A percentile compares a stretch with the other conserved stretches of the same genome.
These are phyloP conservation scores for Acrocyrtus sp. DNA, from an alignment of 2,888 invertebrate species.

Conservation along the genomic window DNA sequence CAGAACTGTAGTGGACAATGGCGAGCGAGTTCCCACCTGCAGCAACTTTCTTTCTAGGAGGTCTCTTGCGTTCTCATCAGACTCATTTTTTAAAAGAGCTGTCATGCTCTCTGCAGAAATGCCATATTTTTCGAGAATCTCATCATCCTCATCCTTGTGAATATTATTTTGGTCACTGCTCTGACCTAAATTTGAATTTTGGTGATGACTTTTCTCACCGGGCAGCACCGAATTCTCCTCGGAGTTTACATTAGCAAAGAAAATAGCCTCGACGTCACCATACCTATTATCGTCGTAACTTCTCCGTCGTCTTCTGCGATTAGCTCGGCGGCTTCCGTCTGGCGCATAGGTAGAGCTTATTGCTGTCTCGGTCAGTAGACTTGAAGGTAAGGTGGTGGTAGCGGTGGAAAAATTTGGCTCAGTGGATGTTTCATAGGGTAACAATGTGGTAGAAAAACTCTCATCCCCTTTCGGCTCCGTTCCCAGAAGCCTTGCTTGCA, in stretches of 20 bases:
- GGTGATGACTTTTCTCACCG: constrained; percentile 18
- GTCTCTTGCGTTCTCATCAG: background rate
- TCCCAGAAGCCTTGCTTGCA: constrained; percentile 48
- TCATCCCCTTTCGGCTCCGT: constrained; percentile 21
- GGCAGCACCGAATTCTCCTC: constrained; percentile 34
- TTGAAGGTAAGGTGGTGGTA: background rate
- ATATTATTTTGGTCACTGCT: background rate
- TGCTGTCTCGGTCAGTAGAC: constrained; percentile 14
- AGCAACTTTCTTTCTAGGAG: constrained; percentile 20
- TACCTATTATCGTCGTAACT: constrained; percentile 19
- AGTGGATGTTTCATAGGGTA: background rate
- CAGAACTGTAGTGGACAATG: constrained; percentile 6
- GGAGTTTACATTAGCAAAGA: constrained; percentile 39
- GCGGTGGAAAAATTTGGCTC: constrained; percentile 5
- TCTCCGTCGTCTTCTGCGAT: constrained; percentile 27
- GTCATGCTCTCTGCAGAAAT: constrained; percentile 11
- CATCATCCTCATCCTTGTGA: background rate
- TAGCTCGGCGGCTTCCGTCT: background rate
- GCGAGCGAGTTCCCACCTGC: constrained; percentile 9
- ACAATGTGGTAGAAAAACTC: constrained; percentile 22
- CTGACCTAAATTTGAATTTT: background rate
- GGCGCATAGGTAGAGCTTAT: background rate
- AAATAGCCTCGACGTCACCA: constrained; percentile 27
- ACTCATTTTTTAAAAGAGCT: background rate
- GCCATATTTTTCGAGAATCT: background rate